Conservation (phyloP, 2,888 invertebrate genomes). For the Carabus problematicus region DNA sequence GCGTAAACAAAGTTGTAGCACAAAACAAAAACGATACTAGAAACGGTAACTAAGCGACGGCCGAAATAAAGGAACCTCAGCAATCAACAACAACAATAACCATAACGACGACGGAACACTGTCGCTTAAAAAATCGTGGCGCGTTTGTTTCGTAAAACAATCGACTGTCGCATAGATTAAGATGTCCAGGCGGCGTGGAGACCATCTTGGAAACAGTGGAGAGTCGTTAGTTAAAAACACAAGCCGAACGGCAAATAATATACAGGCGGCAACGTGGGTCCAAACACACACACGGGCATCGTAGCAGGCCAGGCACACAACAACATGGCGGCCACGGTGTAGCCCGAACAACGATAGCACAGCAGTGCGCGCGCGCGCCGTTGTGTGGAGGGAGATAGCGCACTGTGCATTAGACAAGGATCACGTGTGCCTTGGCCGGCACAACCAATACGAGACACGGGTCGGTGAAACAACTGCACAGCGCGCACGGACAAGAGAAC, state of each 20-base stretch:
- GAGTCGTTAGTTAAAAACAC: slow-evolving; percentile 1
- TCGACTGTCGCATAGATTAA: slow-evolving; percentile 41
- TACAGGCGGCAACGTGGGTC: neutral
- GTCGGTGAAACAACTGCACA: neutral
- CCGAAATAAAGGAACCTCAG: neutral
- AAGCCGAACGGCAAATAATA: neutral
- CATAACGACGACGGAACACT: slow-evolving; percentile 24
- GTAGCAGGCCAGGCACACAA: slow-evolving; percentile 1
- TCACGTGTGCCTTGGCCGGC: neutral
- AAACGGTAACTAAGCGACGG: neutral
- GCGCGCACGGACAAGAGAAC: neutral
- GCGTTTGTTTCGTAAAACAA: slow-evolving; percentile 35
- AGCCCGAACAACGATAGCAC: slow-evolving; percentile 1
- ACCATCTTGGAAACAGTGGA: slow-evolving; percentile 27
- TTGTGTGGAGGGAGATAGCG: too few species aligned
- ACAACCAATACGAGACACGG: slow-evolving; percentile 4
- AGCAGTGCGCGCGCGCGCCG: neutral
- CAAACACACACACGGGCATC: slow-evolving; percentile 8
- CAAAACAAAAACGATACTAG: too few species aligned
- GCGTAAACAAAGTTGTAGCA: too few species aligned
- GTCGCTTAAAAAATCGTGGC: slow-evolving; percentile 32
- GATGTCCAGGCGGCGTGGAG: slow-evolving; percentile 23
- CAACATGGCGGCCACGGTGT: slow-evolving; percentile 14
- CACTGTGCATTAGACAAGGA: neutral
- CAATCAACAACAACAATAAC: slow-evolving; percentile 10